Conservation (phyloP, 2,113 vertebrate genomes). For the Trichechus manatus region DNA sequence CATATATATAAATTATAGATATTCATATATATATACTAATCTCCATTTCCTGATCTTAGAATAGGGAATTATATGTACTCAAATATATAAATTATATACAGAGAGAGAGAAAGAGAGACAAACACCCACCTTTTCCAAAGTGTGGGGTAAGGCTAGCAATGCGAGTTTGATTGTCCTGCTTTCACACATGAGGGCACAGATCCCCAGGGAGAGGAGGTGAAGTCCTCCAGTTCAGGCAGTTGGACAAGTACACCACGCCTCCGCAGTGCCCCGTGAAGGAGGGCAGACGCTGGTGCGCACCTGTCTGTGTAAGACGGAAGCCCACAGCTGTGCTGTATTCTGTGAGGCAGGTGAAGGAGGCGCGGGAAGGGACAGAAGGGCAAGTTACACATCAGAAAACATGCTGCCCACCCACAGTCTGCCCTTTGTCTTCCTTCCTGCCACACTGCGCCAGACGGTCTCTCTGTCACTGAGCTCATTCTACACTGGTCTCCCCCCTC, state of each 20-base stretch:
- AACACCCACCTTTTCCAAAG: background rate
- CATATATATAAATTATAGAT: background rate
- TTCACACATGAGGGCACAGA: background rate
- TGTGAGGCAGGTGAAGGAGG: background rate
- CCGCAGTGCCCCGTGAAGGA: background rate
- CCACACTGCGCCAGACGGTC: rapidly evolving
- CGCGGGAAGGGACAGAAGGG: background rate
- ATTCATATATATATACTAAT: background rate
- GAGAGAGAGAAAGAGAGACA: background rate
- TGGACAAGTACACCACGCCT: background rate
- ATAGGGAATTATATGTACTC: background rate
- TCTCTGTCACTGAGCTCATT: background rate
- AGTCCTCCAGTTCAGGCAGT: background rate
- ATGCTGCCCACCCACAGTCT: rapidly evolving
- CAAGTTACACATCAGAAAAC: rapidly evolving
- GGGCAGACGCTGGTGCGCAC: rapidly evolving
- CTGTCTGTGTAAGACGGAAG: background rate
- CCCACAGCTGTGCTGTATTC: background rate
- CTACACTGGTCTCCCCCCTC: background rate
- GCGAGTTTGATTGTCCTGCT: background rate
- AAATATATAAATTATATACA: background rate
- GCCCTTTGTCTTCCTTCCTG: background rate
- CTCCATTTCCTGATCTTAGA: background rate
- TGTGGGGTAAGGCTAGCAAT: background rate
- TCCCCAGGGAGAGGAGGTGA: background rate